A percentile compares a stretch with the other conserved stretches of the same genome.
Conservation (phyloP, 1,140 invertebrate genomes). For the Drosophila guanche region DNA sequence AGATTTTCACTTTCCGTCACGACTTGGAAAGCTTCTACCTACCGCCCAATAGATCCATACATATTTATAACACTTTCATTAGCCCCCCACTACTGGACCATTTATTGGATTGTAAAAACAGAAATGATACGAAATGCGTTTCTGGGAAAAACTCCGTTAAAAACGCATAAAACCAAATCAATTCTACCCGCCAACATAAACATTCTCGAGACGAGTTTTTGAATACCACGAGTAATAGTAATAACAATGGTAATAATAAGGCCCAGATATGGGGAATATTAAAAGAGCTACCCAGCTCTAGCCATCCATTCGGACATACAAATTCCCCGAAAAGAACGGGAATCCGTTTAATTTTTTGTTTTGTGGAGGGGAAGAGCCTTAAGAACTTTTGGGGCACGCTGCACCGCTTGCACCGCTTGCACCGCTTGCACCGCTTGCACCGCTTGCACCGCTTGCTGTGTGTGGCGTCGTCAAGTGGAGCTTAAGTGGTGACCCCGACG, state of each 20-base stretch:
- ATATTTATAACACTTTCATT: constrained; percentile 76
- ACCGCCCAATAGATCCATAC: constrained; percentile 30
- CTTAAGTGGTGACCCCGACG: constrained; percentile 61
- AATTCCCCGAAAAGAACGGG: too few species aligned
- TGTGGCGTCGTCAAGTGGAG: constrained; percentile 53
- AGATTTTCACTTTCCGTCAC: constrained; percentile 67
- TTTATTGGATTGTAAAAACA: constrained; percentile 48
- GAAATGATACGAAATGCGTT: constrained; percentile 17
- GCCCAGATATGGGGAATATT: constrained; percentile 10
- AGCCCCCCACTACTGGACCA: not conserved
- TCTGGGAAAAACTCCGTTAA: constrained; percentile 47
- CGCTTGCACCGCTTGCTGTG: constrained; percentile 10
- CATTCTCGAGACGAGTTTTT: constrained; percentile 20
- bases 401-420: too few species aligned
- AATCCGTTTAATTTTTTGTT: not conserved
- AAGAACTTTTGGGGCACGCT: constrained; percentile 15
- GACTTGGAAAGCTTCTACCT: constrained; percentile 47
- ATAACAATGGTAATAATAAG: constrained; percentile 52
- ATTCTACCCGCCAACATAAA: not conserved
- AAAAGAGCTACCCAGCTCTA: not conserved
- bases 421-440: not conserved
- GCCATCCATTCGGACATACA: too few species aligned
- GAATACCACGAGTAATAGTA: constrained; percentile 44
- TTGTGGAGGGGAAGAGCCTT: not conserved
- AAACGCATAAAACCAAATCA: constrained; percentile 58